These are phyloP conservation scores for Lissonota sp. DNA, from an alignment of 2,888 invertebrate species.

Conservation along the genomic window DNA sequence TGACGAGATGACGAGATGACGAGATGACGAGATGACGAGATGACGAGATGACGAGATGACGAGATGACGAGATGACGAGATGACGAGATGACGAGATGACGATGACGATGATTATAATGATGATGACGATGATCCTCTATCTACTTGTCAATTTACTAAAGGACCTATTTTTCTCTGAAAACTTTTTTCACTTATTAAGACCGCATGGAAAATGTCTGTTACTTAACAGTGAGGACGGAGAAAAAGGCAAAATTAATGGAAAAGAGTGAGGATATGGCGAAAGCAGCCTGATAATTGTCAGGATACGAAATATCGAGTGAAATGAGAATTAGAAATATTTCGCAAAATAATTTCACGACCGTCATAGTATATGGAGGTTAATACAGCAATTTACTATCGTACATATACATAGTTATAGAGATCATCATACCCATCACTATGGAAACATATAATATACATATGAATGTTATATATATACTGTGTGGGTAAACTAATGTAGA, in stretches of 20 bases:
- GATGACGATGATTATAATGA: too few relatives aligned
- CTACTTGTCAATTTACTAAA: conserved; percentile 82
- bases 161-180: conserved; percentile 81
- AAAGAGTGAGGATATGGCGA: conserved; percentile 49
- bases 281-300: background rate
- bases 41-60: too few relatives aligned
- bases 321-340: conserved; percentile 31
- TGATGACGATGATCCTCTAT: too few relatives aligned
- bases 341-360: conserved; percentile 52
- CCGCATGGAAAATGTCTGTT: conserved; percentile 49
- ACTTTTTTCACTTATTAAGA: conserved; percentile 79
- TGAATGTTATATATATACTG: conserved; percentile 54
- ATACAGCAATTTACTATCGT: conserved; percentile 28
- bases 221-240: background rate
- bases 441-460: conserved; percentile 34
- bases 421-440: conserved; percentile 38
- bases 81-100: too few relatives aligned
- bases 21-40: too few relatives aligned
- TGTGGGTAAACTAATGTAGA: conserved; percentile 53
- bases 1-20: too few relatives aligned
- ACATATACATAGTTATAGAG: conserved; percentile 47
- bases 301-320: conserved; percentile 16
- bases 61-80: too few relatives aligned
- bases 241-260: conserved; percentile 40
- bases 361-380: conserved; percentile 41